These are phyloP conservation scores for Tetropium fuscum DNA, from an alignment of 2,888 invertebrate genomes.

Conservation along the genomic window DNA sequence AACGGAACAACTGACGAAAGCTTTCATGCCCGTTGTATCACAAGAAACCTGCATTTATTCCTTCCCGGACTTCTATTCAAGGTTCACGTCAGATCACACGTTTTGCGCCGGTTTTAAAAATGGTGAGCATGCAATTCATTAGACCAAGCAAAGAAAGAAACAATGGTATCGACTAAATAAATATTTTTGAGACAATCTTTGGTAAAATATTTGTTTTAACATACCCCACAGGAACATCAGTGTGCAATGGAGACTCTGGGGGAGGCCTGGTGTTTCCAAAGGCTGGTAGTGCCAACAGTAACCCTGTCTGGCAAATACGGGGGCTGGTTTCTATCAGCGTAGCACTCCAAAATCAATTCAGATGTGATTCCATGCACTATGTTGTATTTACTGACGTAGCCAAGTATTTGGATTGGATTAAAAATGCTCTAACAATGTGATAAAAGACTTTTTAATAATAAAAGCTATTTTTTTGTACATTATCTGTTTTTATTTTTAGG, in stretches of 20 bases:
- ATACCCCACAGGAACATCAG: constrained; percentile 68
- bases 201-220: constrained; percentile 22
- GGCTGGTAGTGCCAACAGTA: constrained; percentile 44
- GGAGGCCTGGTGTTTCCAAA: constrained; percentile 63
- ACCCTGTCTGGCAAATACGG: constrained; percentile 57
- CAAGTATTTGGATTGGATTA: constrained; percentile 70
- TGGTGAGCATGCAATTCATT: constrained; percentile 55
- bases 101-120: constrained; percentile 66
- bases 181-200: background rate
- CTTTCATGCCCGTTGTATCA: constrained; percentile 73
- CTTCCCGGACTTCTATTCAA: constrained; percentile 72
- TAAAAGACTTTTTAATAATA: background rate
- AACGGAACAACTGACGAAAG: constrained; percentile 70
- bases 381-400: constrained; percentile 74
- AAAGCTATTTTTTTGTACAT: background rate
- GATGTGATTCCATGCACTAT: constrained; percentile 73
- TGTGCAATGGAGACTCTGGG: constrained; percentile 68
- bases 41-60: constrained; percentile 72
- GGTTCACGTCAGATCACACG: constrained; percentile 71
- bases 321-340: constrained; percentile 72
- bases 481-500: constrained; percentile 38
- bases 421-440: constrained; percentile 37
- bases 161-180: background rate
- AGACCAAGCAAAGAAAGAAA: background rate
- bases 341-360: constrained; percentile 69